Base-by-base conservation (phyloP, 1,140 invertebrate genomes). In the Spodoptera frugiperda region DNA sequence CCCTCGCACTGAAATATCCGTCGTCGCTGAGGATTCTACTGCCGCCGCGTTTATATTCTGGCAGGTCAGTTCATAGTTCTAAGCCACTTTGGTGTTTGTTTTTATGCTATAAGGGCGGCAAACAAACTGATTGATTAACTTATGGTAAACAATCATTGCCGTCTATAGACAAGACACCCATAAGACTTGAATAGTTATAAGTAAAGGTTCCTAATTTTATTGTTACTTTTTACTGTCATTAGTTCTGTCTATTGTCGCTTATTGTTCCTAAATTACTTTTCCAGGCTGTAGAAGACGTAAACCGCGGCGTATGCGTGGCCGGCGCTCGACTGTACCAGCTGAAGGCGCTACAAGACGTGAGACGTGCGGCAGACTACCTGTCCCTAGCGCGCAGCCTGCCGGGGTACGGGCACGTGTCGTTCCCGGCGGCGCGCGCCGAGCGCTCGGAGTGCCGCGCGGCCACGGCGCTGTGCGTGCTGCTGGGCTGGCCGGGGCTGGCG, bases 211-310 rank as follows among this genome's bases (percentile, higher is more conserved):
- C n/a, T n/a, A n/a, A n/a, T n/a, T n/a, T n/a, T n/a, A n/a, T n/a
- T n/a, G n/a, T n/a, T n/a, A n/a, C n/a, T n/a, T n/a, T n/a, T n/a
- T n/a, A n/a, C n/a, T n/a, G n/a, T n/a, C n/a, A n/a, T n/a, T n/a
- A n/a, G n/a, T n/a, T n/a, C n/a, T n/a, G n/a, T n/a, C n/a, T n/a
- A n/a, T n/a, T n/a, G 3, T 3, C 12, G 8, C 11, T 30, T 44
- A 9, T 17, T 17, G 15, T 12, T 12, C 9, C 1, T 39, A 2
- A 9, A 10, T 39, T n/a, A 46, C 4, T 15, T 65, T 33, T 4
- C 19, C 96, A 98, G 95, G 98, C 98, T 0, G 97, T 99, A 9
- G 98, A 99, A 89, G 98, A 99, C 89, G 98, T 99, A 25, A 99
- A 99, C 93, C 96, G 98, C 80, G 98, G 98, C 57, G 97, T 98